A percentile compares a stretch with the other conserved stretches of the same genome.
phyloP scores from a whole-genome alignment of 2,113 vertebrate species.

The Oenanthe melanoleuca region DNA sequence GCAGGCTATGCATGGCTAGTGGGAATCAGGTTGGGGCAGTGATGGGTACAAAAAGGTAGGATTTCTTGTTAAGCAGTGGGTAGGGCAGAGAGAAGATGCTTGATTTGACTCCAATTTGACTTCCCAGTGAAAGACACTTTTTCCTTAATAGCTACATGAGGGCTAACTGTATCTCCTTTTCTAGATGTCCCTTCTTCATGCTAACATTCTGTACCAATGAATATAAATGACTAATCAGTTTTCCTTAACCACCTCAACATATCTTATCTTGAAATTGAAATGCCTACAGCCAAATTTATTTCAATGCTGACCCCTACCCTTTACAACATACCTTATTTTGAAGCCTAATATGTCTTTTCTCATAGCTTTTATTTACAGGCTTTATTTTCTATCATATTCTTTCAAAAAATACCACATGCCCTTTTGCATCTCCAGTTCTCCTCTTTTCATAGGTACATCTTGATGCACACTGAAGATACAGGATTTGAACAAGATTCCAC shows the following conservation, averaged over 20 bases:
- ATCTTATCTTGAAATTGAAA: conserved; percentile 64
- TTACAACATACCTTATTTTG: conserved; percentile 54
- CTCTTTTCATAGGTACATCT: neutral
- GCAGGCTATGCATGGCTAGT: neutral
- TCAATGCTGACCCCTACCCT: conserved; percentile 24
- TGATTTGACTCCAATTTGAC: neutral
- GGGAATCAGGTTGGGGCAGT: neutral
- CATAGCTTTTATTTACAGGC: conserved; percentile 41
- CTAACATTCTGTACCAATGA: conserved; percentile 20
- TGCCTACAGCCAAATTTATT: conserved; percentile 65
- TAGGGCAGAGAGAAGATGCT: neutral
- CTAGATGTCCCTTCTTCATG: conserved; percentile 43
- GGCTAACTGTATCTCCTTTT: conserved; percentile 9
- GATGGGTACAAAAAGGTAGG: neutral
- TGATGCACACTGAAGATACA: neutral
- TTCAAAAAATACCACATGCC: neutral
- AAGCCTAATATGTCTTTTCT: conserved; percentile 38
- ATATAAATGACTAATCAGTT: conserved; percentile 68
- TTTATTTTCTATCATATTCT: conserved; percentile 10
- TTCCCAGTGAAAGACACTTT: neutral
- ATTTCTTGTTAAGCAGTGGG: neutral
- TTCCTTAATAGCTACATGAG: conserved; percentile 22
- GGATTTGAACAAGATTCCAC: neutral
- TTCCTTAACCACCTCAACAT: conserved; percentile 55
- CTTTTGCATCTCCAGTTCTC: neutral